Evolutionary conservation across 2,797 vertebrate genomes (phyloP).

Genomic region (Phylloscopus collybita): DNA sequence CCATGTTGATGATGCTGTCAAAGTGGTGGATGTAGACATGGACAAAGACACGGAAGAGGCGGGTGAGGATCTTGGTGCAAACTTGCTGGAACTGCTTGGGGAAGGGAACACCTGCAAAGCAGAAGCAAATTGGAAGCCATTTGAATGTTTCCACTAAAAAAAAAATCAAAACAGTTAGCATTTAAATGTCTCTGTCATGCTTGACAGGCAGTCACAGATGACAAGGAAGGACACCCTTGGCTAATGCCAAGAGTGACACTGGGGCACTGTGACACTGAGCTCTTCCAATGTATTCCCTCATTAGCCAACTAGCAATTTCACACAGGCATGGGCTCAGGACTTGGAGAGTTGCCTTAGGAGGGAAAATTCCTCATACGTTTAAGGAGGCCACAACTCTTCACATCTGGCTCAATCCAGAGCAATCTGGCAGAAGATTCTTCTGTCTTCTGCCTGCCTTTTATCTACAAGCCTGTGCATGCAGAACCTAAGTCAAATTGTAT

Average conservation of each 20-base stretch:
- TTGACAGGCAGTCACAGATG: background rate
- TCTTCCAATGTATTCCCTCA: background rate
- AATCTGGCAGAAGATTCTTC: background rate
- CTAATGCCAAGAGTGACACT: background rate
- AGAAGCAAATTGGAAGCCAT: background rate
- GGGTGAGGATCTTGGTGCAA: constrained; percentile 97
- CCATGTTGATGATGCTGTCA: constrained; percentile 95
- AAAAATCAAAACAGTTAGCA: accelerated
- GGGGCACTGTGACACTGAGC: background rate
- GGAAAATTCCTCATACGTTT: background rate
- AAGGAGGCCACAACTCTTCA: background rate
- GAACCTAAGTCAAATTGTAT: background rate
- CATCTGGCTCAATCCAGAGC: background rate
- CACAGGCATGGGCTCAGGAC: background rate
- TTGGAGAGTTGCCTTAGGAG: background rate
- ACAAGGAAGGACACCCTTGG: background rate
- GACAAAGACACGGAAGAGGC: constrained; percentile 96
- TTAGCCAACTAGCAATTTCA: background rate
- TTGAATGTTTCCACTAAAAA: background rate
- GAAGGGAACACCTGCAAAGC: constrained; percentile 89
- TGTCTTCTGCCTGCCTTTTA: background rate
- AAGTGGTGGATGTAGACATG: constrained; percentile 99
- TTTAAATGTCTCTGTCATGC: background rate
- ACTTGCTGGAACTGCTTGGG: constrained; percentile 99
- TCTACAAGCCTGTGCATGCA: background rate